Evolutionary conservation across 2,797 vertebrate species (phyloP), one percentile per base, ranked within the genome.

Genomic region (Bradypus variegatus): DNA sequence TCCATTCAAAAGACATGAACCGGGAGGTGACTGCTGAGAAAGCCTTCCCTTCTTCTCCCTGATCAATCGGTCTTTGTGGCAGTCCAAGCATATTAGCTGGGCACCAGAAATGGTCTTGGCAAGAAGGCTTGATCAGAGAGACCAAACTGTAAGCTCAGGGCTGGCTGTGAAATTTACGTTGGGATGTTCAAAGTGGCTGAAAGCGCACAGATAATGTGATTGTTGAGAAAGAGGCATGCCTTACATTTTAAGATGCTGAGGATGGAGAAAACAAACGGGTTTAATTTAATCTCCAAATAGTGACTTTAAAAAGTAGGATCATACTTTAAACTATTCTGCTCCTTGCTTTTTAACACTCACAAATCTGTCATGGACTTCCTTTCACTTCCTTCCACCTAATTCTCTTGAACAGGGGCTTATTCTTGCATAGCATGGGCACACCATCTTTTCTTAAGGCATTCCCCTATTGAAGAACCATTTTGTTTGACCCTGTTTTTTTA

Each of bases 281-380:
- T 92, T 95, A 89, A 73, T 72, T 89, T 72, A 64, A 92, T 90
- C 73, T 76, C 45, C 58, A 93, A 87, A 33, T 25, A 6, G 8
- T 48, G 12, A 10, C 65, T 75, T 88, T 88, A 13, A 67, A 87
- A 65, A 70, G 70, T 0, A 33, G 62, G 21, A 58, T 8, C 11
- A 82, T 11, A 38, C 5, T 89, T 72, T 78, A 64, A 69, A 62
- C 33, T 88, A 4, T 67, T 80, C 50, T 65, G 41, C 4, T 21
- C 19, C 33, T 50, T 36, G 18, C 41, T 86, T 85, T 36, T 70
- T 82, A 80, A 75, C 29, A 58, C 38, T 82, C 38, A 77, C 4
- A 27, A 9, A 55, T 27, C 1, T 19, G 33, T 91, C 69, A 9
- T 3, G 13, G 69, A 21, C 48, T 12, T n/a, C 25, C 45, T 69